Evolutionary conservation across 1,140 invertebrate genomes (phyloP).

Genomic region (Zaprionus nigranus): DNA sequence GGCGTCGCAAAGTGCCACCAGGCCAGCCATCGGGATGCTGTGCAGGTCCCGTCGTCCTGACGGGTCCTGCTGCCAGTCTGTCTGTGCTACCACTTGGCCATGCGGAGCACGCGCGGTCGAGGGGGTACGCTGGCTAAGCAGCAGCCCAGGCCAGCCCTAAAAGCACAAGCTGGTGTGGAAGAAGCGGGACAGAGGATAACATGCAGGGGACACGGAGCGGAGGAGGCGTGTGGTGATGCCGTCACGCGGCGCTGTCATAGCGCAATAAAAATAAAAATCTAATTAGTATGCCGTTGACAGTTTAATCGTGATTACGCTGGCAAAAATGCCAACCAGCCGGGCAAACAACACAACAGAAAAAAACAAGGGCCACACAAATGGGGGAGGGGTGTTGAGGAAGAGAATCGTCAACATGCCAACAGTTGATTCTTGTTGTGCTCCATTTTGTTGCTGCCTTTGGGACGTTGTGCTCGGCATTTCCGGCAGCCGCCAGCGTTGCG

Average conservation of each 20-base stretch:
- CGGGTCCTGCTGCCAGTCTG: not conserved
- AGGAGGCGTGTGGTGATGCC: slow-evolving; percentile 54
- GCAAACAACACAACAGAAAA: slow-evolving; percentile 47
- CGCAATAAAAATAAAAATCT: slow-evolving; percentile 84
- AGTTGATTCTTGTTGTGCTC: slow-evolving; percentile 72
- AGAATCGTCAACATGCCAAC: slow-evolving; percentile 80
- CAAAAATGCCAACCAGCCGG: slow-evolving; percentile 67
- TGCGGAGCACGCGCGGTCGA: slow-evolving; percentile 68
- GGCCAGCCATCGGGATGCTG: slow-evolving; percentile 12
- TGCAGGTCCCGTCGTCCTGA: slow-evolving; percentile 9
- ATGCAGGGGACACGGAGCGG: not conserved
- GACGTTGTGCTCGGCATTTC: slow-evolving; percentile 75
- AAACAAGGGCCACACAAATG: not conserved
- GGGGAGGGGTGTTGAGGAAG: slow-evolving; percentile 10
- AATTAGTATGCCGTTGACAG: slow-evolving; percentile 84
- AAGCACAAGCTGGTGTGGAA: slow-evolving; percentile 12
- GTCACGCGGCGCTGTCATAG: slow-evolving; percentile 79
- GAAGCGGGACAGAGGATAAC: slow-evolving; percentile 24
- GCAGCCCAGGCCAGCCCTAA: not conserved
- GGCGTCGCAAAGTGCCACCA: slow-evolving; percentile 68
- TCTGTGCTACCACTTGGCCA: slow-evolving; percentile 56
- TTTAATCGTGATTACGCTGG: slow-evolving; percentile 84
- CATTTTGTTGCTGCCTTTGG: slow-evolving; percentile 51
- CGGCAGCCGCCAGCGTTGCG: slow-evolving; percentile 70
- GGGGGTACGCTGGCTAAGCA: slow-evolving; percentile 18